Conservation (phyloP, 2,113 vertebrate species). For the Antechinus stuartii region DNA sequence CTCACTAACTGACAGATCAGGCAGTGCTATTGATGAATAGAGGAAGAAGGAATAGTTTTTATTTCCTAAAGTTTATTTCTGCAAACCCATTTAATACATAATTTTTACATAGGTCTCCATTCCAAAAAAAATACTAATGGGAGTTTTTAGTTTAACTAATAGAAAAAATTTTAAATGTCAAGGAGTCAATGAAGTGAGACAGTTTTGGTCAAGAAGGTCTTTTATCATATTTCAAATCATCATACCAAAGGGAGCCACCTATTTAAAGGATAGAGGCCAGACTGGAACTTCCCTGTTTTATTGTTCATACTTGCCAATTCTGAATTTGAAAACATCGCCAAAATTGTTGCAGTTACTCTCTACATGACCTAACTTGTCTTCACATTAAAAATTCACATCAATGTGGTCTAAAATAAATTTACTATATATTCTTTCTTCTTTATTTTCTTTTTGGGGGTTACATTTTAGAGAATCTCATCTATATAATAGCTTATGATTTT, state of each 20-base stretch:
- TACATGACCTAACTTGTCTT: neutral
- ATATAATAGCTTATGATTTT: neutral
- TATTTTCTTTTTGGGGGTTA: neutral
- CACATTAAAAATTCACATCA: neutral
- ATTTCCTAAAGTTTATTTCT: neutral
- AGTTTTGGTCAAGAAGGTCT: constrained; percentile 44
- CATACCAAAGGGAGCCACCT: constrained; percentile 39
- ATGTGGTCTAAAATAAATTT: neutral
- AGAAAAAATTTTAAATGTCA: constrained; percentile 3
- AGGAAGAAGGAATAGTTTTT: neutral
- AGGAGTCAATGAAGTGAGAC: constrained; percentile 17
- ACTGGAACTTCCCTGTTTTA: neutral
- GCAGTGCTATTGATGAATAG: neutral
- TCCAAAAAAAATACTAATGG: constrained; percentile 64
- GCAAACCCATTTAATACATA: neutral
- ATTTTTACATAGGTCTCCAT: neutral
- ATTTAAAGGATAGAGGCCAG: constrained; percentile 1
- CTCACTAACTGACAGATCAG: neutral
- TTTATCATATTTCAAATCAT: constrained; percentile 31
- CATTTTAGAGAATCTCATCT: neutral
- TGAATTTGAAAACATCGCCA: neutral
- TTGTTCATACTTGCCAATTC: neutral
- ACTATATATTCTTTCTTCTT: neutral
- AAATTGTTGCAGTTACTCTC: neutral
- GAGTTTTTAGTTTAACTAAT: constrained; percentile 64